Conservation (phyloP, 2,113 vertebrate species). For the Austrofundulus limnaeus region DNA sequence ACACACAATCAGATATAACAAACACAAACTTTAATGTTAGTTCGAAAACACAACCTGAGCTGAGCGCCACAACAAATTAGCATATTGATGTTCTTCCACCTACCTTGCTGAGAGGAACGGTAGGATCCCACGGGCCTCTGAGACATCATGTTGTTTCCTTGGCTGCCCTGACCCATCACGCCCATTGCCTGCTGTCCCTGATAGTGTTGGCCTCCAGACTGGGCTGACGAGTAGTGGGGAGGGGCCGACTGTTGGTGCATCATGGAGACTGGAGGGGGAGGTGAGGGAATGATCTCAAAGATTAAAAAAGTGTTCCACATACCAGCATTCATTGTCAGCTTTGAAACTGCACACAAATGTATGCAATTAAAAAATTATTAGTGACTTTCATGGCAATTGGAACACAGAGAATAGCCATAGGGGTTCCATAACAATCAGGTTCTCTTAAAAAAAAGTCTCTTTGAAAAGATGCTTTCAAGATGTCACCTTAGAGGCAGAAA, state of each 20-base stretch:
- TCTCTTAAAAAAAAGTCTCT: conserved; percentile 17
- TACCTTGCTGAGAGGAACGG: conserved; percentile 93
- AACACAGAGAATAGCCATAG: conserved; percentile 22
- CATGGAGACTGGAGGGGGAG: conserved; percentile 85
- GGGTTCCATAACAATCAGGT: conserved; percentile 18
- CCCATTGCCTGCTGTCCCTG: conserved; percentile 90
- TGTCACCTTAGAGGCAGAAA: not conserved
- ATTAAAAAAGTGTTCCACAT: conserved; percentile 19
- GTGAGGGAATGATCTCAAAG: conserved; percentile 37
- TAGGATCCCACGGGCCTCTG: conserved; percentile 92
- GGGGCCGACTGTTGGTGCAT: conserved; percentile 94
- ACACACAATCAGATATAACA: not conserved
- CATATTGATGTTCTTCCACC: conserved; percentile 15
- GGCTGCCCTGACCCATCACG: conserved; percentile 92
- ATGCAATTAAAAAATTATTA: not conserved
- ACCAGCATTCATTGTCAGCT: conserved; percentile 18
- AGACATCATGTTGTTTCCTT: conserved; percentile 86
- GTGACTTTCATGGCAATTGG: conserved; percentile 19
- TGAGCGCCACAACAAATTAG: not conserved
- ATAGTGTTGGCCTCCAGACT: conserved; percentile 89
- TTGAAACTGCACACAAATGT: conserved; percentile 16
- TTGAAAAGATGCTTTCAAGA: too few relatives aligned
- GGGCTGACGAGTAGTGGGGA: conserved; percentile 87
- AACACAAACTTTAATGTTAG: not conserved
- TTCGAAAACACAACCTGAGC: conserved; percentile 15